Percentiles rank a stretch among this genome's conserved stretches.
Conservation (phyloP, 2,797 vertebrate species). For the Sphenodon punctatus region DNA sequence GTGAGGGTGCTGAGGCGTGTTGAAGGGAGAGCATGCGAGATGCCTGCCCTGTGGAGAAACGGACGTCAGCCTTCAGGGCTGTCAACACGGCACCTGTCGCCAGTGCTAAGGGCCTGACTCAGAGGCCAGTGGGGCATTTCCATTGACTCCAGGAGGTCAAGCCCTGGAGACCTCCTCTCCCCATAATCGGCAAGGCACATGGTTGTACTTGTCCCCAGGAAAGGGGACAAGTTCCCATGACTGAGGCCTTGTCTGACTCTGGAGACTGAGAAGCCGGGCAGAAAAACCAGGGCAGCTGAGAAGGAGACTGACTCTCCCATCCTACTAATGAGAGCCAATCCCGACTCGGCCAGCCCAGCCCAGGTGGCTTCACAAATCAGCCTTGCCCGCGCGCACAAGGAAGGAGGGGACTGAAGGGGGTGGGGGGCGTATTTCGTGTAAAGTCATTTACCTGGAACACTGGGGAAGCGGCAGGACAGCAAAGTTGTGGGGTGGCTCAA, state of each 20-base stretch:
- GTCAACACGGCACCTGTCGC: no score
- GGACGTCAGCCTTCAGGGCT: not conserved
- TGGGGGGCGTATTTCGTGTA: not conserved
- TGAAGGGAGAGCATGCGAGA: not conserved
- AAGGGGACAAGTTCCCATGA: not conserved
- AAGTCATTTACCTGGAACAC: not conserved
- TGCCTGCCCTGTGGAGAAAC: not conserved
- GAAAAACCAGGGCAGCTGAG: not conserved
- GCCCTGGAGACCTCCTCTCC: not conserved
- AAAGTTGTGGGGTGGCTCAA: no score
- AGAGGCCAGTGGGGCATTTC: not conserved
- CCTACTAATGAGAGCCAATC: not conserved
- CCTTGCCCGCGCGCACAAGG: not conserved
- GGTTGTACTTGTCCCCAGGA: not conserved
- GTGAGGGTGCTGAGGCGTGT: not conserved
- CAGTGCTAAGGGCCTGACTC: not conserved
- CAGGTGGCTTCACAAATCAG: not conserved
- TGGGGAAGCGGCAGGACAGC: not conserved
- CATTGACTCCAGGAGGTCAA: not conserved
- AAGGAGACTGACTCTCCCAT: not conserved
- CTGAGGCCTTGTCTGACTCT: not conserved
- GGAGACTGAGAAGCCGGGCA: not conserved
- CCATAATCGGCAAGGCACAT: no score
- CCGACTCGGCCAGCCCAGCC: not conserved
- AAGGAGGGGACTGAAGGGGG: not conserved